Evolutionary conservation across 2,888 invertebrate species (phyloP), one percentile per base, ranked within the genome.

Genomic region (Cotesia congregata): DNA sequence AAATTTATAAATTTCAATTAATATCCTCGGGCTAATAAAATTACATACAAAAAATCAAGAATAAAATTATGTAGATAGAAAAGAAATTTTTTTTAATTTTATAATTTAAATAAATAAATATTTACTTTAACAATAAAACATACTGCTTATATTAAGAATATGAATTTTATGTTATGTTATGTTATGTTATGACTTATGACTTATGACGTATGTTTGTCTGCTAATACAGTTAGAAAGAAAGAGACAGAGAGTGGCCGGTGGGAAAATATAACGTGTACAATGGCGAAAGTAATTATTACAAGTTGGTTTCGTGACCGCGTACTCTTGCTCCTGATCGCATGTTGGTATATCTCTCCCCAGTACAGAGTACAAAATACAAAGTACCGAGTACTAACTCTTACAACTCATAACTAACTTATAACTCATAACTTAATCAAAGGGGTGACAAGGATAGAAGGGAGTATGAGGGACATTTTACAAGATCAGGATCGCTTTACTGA

Each of bases 271-370:
- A 68, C 40, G 30, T 62, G 41, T 67, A 40, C 75, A 70, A 75
- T 70, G 64, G 41, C 68, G 67, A 70, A 70, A 64, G 75, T 75
- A 64, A 75, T 75, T 75, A 75, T 75, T 70, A 64, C 67, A 69
- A 50, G 75, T 75, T 17, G 64, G 61, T 61, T 70, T 75, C 70
- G 75, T 75, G 69, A 75, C 74, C 67, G 59, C 17, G 50, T 69
- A 50, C 60, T 68, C 61, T 12, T 50, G 50, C 1, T 50, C 67
- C 17, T 74, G 74, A 74, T 74, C 61, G 74, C 74, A 74, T 74
- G 74, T 60, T 70, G 30, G 59, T 59, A 59, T 70, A 70, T 70
- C 70, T 60, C 59, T 70, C 20, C 20, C 70, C 59, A 30, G 60
- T 39, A 17, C 15, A 30, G 30, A 60, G 60, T 60, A 17, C n/a